Conservation (phyloP, 2,113 vertebrate genomes). For the Geothlypis trichas region DNA sequence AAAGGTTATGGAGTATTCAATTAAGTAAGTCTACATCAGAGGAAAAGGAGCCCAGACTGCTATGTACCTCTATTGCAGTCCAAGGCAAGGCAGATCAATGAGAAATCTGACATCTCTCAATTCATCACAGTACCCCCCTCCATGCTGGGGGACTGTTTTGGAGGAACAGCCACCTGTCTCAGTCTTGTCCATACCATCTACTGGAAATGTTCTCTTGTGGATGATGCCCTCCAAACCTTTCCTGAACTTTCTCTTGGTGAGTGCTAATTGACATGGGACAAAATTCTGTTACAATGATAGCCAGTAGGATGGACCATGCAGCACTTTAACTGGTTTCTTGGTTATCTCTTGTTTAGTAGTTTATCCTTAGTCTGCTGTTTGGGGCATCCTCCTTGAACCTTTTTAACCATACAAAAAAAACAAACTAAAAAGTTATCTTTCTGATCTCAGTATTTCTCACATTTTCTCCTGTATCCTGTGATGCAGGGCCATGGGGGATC, state of each 20-base stretch:
- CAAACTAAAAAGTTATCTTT: background rate
- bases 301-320: too few relatives aligned
- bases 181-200: background rate
- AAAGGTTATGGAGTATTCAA: background rate
- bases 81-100: background rate
- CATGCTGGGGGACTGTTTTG: background rate
- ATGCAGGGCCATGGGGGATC: background rate
- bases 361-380: background rate
- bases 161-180: background rate
- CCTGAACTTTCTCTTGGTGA: background rate
- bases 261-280: background rate
- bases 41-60: background rate
- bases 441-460: background rate
- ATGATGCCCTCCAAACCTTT: background rate
- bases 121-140: background rate
- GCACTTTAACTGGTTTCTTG: background rate
- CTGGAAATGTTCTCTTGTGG: background rate
- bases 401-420: background rate
- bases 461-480: background rate
- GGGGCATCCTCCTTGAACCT: background rate
- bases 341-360: background rate
- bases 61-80: background rate
- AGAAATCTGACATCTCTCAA: rapidly evolving
- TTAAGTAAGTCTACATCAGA: background rate
- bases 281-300: background rate